Base-by-base conservation (phyloP, 2,888 invertebrate genomes). In the Taphrorychus bicolor region DNA sequence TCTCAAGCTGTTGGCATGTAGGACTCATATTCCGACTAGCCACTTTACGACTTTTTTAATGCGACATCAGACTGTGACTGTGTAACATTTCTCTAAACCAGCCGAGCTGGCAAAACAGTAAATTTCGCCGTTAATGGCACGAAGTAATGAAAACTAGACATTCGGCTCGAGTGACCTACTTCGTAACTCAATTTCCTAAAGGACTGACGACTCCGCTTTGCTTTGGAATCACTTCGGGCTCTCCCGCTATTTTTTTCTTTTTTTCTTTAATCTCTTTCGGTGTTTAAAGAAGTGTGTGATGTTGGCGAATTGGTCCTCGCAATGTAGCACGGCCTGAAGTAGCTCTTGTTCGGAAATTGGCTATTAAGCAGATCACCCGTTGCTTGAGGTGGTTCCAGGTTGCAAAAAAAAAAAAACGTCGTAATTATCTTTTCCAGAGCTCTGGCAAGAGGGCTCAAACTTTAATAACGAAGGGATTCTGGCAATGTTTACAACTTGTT, bases 81-180 rank as follows among this genome's bases (percentile, higher is more conserved):
- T 66, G 61, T 42, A 60, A 60, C 66, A 52, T 66, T 66, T 56
- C 66, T 56, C 53, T 66, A 62, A 67, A 61, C 58, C 67, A 62
- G 42, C 54, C 40, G 23, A 52, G 57, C 52, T 59, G 19, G 57
- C 62, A 63, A 68, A 65, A 59, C 69, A 56, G 69, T 69, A 69
- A 69, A 69, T 69, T 68, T 69, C 56, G 58, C 54, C 57, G 60
- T 69, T 69, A 69, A 65, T 69, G 69, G 64, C 57, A 60, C 57
- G 60, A 54, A 60, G 65, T 69, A 69, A 69, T 69, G 69, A 69
- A 69, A 69, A 65, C 68, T 63, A 68, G 68, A 68, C 68, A 56
- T 68, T 68, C 59, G 59, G 59, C 59, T 49, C 65, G 59, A 58
- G 51, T 69, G 69, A 69, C 69, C 69, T 69, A 69, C 51, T 69